Base-by-base conservation (phyloP, 2,888 invertebrate genomes). In the Harpalus rufipes region DNA sequence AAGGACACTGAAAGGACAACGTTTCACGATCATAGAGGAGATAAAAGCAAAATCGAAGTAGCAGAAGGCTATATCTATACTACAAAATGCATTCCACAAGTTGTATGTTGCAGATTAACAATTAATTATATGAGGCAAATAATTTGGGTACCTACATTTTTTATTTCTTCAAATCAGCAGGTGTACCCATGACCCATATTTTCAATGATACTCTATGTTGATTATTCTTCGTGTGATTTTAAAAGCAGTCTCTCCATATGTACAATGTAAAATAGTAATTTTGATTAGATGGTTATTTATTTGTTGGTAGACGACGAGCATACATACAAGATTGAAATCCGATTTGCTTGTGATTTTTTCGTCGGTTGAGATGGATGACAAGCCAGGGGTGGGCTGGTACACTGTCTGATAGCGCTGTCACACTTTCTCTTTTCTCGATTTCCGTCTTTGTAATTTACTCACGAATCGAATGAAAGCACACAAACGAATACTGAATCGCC, bases 391-490 rank as follows among this genome's bases (percentile, higher is more conserved):
- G 63, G 25, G 8, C 18, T 61, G 63, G 21, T 18, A 63, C 63
- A 21, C 63, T 18, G 21, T 18, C 8, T 63, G 63, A 63, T 63
- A 21, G 63, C 63, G 63, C 63, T 21, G 25, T 63, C 63, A 63
- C 25, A 63, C 63, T 63, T 63, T 63, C 63, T 25, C 63, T 10
- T 25, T 59, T 63, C 63, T 63, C 63, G 63, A 63, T 63, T 63
- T 63, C 63, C 63, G 63, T 21, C 21, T 63, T 63, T 63, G 63
- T 63, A 63, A 63, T 25, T 63, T 61, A 61, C 61, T 25, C 63
- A 63, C 63, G 63, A 63, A 63, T 63, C 63, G 63, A 63, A 63
- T 25, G 63, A 63, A 63, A 12, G 21, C 63, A 63, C 21, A 18
- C 63, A 63, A 18, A 25, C 63, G 63, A 25, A 63, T 63, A 63